Percentiles rank a stretch among this genome's conserved stretches.
phyloP scores from a whole-genome alignment of 2,888 invertebrate genomes.

The Brachyptera risi region DNA sequence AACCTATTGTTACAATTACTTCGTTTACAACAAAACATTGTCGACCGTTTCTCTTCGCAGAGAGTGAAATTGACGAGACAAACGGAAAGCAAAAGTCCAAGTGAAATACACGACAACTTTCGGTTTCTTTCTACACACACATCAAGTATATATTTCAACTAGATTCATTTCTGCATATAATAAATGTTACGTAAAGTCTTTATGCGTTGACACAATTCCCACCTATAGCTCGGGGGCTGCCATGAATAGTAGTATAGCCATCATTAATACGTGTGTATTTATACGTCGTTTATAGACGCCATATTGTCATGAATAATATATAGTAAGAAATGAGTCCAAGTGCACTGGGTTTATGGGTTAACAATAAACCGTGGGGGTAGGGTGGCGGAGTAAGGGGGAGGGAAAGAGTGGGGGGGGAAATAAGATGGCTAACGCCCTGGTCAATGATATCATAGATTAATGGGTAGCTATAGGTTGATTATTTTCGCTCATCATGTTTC shows the following conservation, averaged over 20 bases:
- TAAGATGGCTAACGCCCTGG: no score
- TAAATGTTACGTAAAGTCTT: neutral
- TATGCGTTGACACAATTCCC: conserved; percentile 8
- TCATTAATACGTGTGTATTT: neutral
- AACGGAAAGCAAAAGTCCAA: conserved; percentile 2
- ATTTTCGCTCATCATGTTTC: no score
- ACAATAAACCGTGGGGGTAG: neutral
- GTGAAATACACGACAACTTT: neutral
- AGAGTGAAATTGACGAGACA: neutral
- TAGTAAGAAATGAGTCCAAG: conserved; percentile 31
- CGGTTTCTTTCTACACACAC: neutral
- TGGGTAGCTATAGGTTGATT: no score
- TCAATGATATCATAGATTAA: no score
- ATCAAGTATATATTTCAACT: no score
- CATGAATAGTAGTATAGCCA: neutral
- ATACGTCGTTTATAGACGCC: neutral
- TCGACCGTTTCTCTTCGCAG: neutral
- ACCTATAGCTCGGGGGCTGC: no score
- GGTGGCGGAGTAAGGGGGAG: no score
- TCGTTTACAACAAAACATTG: neutral
- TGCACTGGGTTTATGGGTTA: conserved; percentile 33
- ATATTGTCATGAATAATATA: neutral
- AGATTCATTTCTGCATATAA: no score
- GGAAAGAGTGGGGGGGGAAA: no score
- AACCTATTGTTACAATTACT: neutral